Evolutionary conservation across 2,888 invertebrate genomes (phyloP), one percentile per base, ranked within the genome.

Genomic region (Caenorhabditis japonica): DNA sequence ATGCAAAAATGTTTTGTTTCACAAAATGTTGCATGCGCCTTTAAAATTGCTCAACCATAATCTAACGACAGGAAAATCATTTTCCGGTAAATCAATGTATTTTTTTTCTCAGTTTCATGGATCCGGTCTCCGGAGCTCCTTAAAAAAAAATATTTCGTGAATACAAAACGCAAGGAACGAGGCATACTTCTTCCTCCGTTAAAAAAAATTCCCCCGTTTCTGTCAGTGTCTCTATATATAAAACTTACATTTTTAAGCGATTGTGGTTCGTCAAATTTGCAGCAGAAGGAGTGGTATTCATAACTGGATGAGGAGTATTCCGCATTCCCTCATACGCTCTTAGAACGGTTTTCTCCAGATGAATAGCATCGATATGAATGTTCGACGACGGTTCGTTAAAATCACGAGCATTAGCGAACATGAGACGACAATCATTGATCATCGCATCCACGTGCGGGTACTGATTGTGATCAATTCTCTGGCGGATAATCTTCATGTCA

Each of bases 361-460:
- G 58, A 17, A 58, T 51, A 1, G 79, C 77, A 49, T 80, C 79
- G 30, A 43, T 60, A 61, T 94, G 96, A 80, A 99, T 95, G 12
- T 76, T 70, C 0, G 97, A 97, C 10, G 94, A 93, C 88, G 96
- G 94, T 89, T 97, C 97, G 88, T 99, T 99, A 89, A 94, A 99
- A 81, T 94, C 93, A 0, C 95, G 93, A 86, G 97, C 97, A 89
- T 99, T 99, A 66, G 92, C 92, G 89, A 99, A 97, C 96, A 99
- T 96, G n/a, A 95, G 90, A 79, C 75, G 58, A 36, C 85, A 62
- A 55, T 87, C 87, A 8, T 66, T 70, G 33, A 82, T 53, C 72
- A 86, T 69, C 8, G 83, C 79, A 15, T 61, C 71, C 23, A 82
- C 83, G 12, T 70, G 68, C 2, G 71, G 69, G 66, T 87, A 87